Evolutionary conservation across 1,140 invertebrate species (phyloP), one percentile per base, ranked within the genome.

Genomic region (Caerostris extrusa): DNA sequence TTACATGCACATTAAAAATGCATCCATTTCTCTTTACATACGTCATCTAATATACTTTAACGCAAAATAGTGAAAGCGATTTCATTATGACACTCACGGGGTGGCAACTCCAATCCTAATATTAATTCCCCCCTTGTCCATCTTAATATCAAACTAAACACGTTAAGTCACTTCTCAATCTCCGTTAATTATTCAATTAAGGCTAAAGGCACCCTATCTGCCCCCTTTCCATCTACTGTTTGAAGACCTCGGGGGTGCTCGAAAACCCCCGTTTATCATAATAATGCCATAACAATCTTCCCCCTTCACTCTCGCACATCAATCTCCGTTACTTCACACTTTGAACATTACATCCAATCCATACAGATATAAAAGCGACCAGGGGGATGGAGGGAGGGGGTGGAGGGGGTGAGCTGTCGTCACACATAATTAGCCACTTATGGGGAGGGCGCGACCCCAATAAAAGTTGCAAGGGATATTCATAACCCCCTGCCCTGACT

Each of bases 351-450:
- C 61, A 57, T 85, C n/a, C 17, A 34, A 85, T 85, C 82, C 57
- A 85, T 57, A 85, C 57, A n/a, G 53, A 81, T 58, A 87, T 61
- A 87, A 12, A 87, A 64, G 60, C 0, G 64, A 50, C 57, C 57
- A 53, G 4, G 6, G 17, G 58, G 58, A 7, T 4, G 61, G 50
- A 55, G 34, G 61, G 58, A 34, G 5, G 6, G 8, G 53, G n/a
- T 5, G 4, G 19, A 6, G 64, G 61, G 83, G n/a, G 83, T 12
- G 81, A 93, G 64, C 85, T 93, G 92, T 93, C 92, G 92, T 93
- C 92, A 89, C 92, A 93, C 92, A 89, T 93, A 93, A 93, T 93
- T 93, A 88, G 92, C 92, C 92, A 93, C 92, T 93, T 93, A 93
- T 93, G 92, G 92, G 69, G 85, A 89, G 92, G 92, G 92, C 86